Base-by-base conservation (phyloP, 1,140 invertebrate genomes). In the Drosophila leontia region DNA sequence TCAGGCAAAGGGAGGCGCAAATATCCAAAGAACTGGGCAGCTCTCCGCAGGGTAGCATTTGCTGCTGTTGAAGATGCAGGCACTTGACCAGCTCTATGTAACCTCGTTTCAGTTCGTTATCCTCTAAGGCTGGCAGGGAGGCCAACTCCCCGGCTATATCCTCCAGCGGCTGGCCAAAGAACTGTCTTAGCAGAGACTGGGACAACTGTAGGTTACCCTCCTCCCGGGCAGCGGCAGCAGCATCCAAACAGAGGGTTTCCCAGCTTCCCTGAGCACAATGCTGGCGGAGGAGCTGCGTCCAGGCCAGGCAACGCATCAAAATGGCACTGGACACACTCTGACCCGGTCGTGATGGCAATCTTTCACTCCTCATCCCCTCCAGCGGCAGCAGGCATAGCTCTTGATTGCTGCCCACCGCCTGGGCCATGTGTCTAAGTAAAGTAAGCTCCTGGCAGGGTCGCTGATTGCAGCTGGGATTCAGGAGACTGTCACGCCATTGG, bases 181-280 rank as follows among this genome's bases (percentile, higher is more conserved):
- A 96, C 68, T 94, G 95, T 3, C 95, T 80, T 0, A 97, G 93
- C 64, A 97, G 95, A 50, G 94, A 94, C 70, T 95, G 95, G 1
- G 97, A 95, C 56, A 97, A 93, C 19, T 93, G 92, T 15, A 95
- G 94, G 92, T 99, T 99, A 9, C 95, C 94, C 86, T 98, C 96
- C 91, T 98, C 97, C 26, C 98, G 94, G 0, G 97, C 96, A 50
- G 95, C 94, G 74, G 95, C 95, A 1, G 96, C 95, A 0, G 97
- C 95, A 74, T 97, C 95, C 48, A 98, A 85, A 74, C 96, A 93
- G 2, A 92, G 53, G 0, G 59, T 47, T 0, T 60, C 44, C 59
- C 82, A 56, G 17, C 47, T 75, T 8, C 62, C 63, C 0, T 34
- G 7, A 1, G 26, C 50, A 44, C 71, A 80, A 0, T 81, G 71